phyloP scores from a whole-genome alignment of 2,888 invertebrate species.

The Ellobium chinense region DNA sequence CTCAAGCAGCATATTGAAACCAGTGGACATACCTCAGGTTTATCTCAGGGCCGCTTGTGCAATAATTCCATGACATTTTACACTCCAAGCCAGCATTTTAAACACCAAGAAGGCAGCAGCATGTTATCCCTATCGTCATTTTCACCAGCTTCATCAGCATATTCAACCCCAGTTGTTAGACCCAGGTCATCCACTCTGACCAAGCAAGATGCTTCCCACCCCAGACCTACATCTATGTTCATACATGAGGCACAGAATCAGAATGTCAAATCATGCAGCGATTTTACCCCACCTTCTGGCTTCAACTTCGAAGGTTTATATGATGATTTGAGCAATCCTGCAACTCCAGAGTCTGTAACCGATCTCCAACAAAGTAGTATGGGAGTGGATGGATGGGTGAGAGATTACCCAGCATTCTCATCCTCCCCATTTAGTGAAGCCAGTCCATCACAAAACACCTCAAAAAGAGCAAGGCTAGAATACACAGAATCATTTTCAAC shows the following conservation, averaged over 20 bases:
- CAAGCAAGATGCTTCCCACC: too few relatives aligned
- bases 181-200: too few relatives aligned
- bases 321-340: neutral
- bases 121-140: neutral
- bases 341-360: slow-evolving; percentile 16
- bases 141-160: neutral
- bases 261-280: too few relatives aligned
- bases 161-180: too few relatives aligned
- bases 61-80: slow-evolving; percentile 9
- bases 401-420: neutral
- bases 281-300: neutral
- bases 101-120: slow-evolving; percentile 1
- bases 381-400: neutral
- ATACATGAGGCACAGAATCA: too few relatives aligned
- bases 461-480: slow-evolving; percentile 31
- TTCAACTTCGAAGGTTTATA: neutral
- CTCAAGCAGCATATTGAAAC: neutral
- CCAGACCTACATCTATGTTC: too few relatives aligned
- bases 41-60: slow-evolving; percentile 17
- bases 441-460: neutral
- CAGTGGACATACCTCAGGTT: neutral
- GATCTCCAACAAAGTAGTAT: neutral
- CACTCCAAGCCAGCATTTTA: neutral
- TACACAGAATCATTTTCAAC: neutral
- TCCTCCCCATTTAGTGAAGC: neutral